A percentile compares a stretch with the other conserved stretches of the same genome.
Evolutionary conservation across 1,140 invertebrate species (phyloP).

Genomic region (Caenorhabditis brenneri): DNA sequence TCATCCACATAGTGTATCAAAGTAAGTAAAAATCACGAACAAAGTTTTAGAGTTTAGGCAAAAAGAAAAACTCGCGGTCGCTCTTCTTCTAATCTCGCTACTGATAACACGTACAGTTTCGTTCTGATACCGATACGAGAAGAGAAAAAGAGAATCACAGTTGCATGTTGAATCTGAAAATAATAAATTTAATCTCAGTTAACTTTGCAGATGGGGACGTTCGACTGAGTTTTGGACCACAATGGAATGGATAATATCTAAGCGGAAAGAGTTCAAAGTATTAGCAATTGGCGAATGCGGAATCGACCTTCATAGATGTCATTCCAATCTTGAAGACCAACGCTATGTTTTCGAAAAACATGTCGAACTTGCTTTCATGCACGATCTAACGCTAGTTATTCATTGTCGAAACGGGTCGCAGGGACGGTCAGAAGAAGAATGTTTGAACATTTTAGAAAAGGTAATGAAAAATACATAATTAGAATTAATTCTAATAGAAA

Average conservation of each 20-base stretch:
- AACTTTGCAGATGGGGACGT: background rate
- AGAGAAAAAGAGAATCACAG: background rate
- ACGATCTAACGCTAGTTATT: background rate
- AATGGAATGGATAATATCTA: background rate
- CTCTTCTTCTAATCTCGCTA: background rate
- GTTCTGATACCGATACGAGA: background rate
- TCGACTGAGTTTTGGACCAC: background rate
- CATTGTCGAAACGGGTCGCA: conserved; percentile 17
- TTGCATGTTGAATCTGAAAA: background rate
- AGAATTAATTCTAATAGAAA: background rate
- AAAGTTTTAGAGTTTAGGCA: background rate
- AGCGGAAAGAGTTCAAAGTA: background rate
- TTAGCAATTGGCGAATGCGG: conserved; percentile 16
- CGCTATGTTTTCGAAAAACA: background rate
- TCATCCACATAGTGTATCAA: background rate
- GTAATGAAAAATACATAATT: too few relatives aligned
- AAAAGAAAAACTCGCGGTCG: background rate
- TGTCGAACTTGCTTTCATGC: background rate
- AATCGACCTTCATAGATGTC: conserved; percentile 9
- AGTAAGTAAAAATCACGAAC: background rate
- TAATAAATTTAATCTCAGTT: background rate
- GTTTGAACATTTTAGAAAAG: conserved; percentile 34
- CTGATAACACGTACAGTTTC: background rate
- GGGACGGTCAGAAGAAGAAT: background rate
- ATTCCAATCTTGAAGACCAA: background rate